These are phyloP conservation scores for Caenorhabditis tropicalis DNA, from an alignment of 1,140 invertebrate species.

Conservation along the genomic window DNA sequence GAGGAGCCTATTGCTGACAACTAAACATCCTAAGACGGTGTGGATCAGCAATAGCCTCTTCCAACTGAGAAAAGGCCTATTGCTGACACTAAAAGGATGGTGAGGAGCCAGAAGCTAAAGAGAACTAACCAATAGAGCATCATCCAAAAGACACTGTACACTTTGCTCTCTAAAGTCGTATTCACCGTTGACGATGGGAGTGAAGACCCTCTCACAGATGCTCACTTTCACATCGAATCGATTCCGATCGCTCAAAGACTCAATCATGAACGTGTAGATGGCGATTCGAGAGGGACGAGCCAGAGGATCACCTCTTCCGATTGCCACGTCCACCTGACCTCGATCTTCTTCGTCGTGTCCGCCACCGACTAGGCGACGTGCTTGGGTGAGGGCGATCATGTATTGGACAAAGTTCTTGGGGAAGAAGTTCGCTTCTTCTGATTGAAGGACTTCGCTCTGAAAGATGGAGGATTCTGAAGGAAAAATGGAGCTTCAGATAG, in stretches of 20 bases:
- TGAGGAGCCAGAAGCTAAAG: no score
- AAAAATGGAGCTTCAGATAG: no score
- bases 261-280: conserved; percentile 29
- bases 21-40: no score
- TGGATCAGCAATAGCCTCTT: no score
- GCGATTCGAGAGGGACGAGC: not conserved
- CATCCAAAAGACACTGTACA: not conserved
- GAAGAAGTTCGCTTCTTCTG: not conserved
- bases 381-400: not conserved
- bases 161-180: not conserved
- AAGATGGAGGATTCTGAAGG: not conserved
- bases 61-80: no score
- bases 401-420: not conserved
- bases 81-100: no score
- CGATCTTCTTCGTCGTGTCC: not conserved
- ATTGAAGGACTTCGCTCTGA: conserved; percentile 28
- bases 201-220: not conserved
- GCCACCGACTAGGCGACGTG: not conserved
- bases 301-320: not conserved
- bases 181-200: not conserved
- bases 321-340: not conserved
- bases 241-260: not conserved
- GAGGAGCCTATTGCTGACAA: no score
- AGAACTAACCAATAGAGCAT: not conserved
- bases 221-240: not conserved